A percentile compares a stretch with the other conserved stretches of the same genome.
These are phyloP conservation scores for Pyrocoelia pectoralis DNA, from an alignment of 2,888 invertebrate species.

Conservation along the genomic window DNA sequence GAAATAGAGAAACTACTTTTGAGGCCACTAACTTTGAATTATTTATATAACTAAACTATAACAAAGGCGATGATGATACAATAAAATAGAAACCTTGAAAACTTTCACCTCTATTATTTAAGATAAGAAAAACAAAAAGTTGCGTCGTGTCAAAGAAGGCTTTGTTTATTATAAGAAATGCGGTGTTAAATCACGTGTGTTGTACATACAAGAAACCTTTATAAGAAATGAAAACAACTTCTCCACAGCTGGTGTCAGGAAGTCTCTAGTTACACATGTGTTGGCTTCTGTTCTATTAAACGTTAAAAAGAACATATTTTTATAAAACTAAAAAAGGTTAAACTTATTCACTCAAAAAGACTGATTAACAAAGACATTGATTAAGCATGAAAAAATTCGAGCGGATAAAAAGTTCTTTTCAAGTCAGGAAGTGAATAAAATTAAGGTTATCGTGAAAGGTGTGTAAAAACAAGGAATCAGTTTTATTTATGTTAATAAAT, in stretches of 20 bases:
- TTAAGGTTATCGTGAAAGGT: too few relatives aligned
- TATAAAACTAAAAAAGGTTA: slow-evolving; percentile 13
- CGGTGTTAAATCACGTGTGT: slow-evolving; percentile 37
- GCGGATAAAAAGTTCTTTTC: neutral
- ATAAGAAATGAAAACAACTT: slow-evolving; percentile 50
- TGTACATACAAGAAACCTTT: slow-evolving; percentile 46
- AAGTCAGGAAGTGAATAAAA: too few relatives aligned
- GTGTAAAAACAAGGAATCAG: too few relatives aligned
- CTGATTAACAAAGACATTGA: neutral
- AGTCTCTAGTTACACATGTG: slow-evolving; percentile 55
- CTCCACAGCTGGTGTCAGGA: slow-evolving; percentile 55
- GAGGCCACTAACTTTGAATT: neutral
- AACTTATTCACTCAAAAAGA: neutral
- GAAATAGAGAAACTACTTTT: neutral
- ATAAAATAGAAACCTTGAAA: slow-evolving; percentile 18
- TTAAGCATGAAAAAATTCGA: neutral
- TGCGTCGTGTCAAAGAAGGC: slow-evolving; percentile 7
- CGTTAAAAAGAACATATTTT: slow-evolving; percentile 20
- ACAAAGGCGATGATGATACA: neutral
- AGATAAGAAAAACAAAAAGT: slow-evolving; percentile 6
- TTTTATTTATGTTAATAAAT: too few relatives aligned
- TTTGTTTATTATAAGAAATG: slow-evolving; percentile 24
- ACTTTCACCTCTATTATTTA: slow-evolving; percentile 21
- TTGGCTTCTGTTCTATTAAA: slow-evolving; percentile 29
- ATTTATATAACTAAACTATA: neutral